Percentiles rank a stretch among this genome's conserved stretches.
Conservation (phyloP, 1,140 invertebrate species). For the Eubasilissa regina region DNA sequence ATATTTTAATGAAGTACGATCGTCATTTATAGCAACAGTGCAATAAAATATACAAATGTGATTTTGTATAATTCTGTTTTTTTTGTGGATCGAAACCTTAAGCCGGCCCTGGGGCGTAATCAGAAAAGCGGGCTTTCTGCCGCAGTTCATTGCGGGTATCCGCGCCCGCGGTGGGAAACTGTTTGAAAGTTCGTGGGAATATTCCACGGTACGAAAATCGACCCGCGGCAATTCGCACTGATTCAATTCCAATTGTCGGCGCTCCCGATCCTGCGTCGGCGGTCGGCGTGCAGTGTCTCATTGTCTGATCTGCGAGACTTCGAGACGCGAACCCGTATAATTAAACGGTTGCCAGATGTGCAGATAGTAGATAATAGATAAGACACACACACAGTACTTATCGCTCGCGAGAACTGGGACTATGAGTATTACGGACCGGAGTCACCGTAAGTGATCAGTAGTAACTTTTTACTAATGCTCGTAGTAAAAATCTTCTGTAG, state of each 20-base stretch:
- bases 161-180: constrained; percentile 12
- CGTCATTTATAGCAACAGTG: too few species aligned
- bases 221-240: neutral
- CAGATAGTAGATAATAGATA: too few species aligned
- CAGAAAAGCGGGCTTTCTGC: constrained; percentile 8
- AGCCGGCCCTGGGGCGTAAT: neutral
- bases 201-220: neutral
- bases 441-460: too few species aligned
- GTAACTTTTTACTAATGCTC: too few species aligned
- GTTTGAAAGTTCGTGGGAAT: constrained; percentile 28
- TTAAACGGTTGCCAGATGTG: neutral
- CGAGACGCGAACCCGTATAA: neutral
- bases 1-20: too few species aligned
- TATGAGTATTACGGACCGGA: too few species aligned
- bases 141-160: neutral
- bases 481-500: too few species aligned
- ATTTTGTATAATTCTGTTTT: neutral
- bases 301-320: constrained; percentile 5
- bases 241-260: constrained; percentile 13
- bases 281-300: neutral
- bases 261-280: neutral
- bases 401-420: neutral
- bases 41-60: too few species aligned
- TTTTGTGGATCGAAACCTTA: neutral
- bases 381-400: neutral